Evolutionary conservation across 2,888 invertebrate genomes (phyloP).

Genomic region (Troilus luridus): DNA sequence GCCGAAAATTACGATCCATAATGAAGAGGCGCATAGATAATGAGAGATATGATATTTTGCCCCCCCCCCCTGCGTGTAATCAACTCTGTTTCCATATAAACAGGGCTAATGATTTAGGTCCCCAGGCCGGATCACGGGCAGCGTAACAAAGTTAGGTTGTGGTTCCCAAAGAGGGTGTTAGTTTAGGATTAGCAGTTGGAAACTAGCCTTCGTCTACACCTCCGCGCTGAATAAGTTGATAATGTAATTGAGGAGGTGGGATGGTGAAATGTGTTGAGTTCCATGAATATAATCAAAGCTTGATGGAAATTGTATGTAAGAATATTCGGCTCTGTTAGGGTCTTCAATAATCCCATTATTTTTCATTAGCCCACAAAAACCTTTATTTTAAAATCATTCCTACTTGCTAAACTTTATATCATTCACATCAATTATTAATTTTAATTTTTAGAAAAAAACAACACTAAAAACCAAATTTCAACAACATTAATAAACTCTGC

Average conservation of each 20-base stretch:
- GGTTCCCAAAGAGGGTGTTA: slow-evolving; percentile 10
- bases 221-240: background rate
- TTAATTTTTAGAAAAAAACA: too few species aligned
- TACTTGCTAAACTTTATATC: too few species aligned
- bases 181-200: background rate
- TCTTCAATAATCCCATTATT: background rate
- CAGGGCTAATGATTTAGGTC: slow-evolving; percentile 29
- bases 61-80: background rate
- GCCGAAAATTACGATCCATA: slow-evolving; percentile 42
- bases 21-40: slow-evolving; percentile 44
- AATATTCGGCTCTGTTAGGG: background rate
- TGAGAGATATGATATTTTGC: slow-evolving; percentile 39
- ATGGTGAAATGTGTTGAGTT: background rate
- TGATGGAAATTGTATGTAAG: background rate
- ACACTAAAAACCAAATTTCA: too few species aligned
- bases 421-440: too few species aligned
- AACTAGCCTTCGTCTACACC: background rate
- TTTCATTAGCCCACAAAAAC: background rate
- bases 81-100: slow-evolving; percentile 30
- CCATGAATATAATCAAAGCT: background rate
- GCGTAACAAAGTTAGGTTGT: background rate
- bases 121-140: background rate
- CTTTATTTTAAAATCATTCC: too few species aligned
- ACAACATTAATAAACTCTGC: too few species aligned
- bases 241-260: background rate